Evolutionary conservation across 2,113 vertebrate species (phyloP).

Genomic region (Smithornis capensis): DNA sequence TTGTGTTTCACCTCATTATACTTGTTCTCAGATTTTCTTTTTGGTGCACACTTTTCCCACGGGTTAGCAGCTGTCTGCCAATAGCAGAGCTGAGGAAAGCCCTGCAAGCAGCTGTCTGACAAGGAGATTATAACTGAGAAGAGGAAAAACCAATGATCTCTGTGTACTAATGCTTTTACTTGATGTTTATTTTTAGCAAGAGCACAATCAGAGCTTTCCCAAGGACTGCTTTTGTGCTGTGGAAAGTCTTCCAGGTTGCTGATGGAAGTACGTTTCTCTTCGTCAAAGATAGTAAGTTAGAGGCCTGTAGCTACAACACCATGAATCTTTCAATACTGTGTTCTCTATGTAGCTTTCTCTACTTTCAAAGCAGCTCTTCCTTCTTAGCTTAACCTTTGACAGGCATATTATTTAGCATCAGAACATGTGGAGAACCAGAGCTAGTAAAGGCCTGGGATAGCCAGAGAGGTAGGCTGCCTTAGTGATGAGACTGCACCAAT

Average conservation of each 20-base stretch:
- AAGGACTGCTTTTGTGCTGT: not conserved
- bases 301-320: not conserved
- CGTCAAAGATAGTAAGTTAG: slow-evolving; percentile 24
- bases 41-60: accelerated
- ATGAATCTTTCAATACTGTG: not conserved
- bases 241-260: not conserved
- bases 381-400: not conserved
- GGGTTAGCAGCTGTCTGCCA: not conserved
- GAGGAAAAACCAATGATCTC: not conserved
- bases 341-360: not conserved
- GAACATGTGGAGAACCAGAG: not conserved
- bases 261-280: not conserved
- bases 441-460: not conserved
- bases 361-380: not conserved
- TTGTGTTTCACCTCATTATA: not conserved
- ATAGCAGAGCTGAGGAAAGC: not conserved
- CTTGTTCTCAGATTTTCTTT: not conserved
- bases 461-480: not conserved
- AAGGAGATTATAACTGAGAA: not conserved
- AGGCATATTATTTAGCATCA: not conserved
- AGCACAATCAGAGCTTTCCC: slow-evolving; percentile 11
- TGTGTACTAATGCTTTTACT: not conserved
- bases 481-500: not conserved
- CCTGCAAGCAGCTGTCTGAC: not conserved
- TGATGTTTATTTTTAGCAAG: slow-evolving; percentile 43